Evolutionary conservation across 2,113 vertebrate genomes (phyloP).

Genomic region (Pseudorectes ferrugineus): DNA sequence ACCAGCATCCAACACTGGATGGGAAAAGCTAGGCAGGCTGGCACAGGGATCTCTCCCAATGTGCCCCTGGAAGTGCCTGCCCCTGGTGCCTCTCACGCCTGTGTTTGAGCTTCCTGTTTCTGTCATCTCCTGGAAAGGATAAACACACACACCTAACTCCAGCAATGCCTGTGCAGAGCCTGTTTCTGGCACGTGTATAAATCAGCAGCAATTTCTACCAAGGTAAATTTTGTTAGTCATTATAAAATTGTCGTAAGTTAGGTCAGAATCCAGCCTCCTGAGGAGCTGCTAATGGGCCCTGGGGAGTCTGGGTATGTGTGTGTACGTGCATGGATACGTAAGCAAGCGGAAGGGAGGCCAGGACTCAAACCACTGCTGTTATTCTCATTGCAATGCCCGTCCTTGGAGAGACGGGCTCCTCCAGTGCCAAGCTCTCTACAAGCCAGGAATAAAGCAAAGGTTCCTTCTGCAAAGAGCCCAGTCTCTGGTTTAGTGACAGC

Average conservation of each 20-base stretch:
- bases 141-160: background rate
- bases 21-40: background rate
- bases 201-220: background rate
- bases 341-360: background rate
- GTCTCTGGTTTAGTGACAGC: background rate
- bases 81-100: background rate
- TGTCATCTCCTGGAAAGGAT: background rate
- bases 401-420: background rate
- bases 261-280: background rate
- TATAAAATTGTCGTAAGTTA: background rate
- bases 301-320: background rate
- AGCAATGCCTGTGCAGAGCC: background rate
- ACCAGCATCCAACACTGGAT: rapidly evolving
- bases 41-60: rapidly evolving
- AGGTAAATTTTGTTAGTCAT: background rate
- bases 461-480: background rate
- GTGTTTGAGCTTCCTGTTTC: background rate
- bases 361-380: background rate
- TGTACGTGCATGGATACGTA: background rate
- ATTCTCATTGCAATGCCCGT: background rate
- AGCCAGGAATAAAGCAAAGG: background rate
- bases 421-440: background rate
- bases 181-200: background rate
- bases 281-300: background rate
- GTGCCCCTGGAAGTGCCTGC: background rate